phyloP scores from a whole-genome alignment of 2,888 invertebrate species.

The Hydriomena furcata region DNA sequence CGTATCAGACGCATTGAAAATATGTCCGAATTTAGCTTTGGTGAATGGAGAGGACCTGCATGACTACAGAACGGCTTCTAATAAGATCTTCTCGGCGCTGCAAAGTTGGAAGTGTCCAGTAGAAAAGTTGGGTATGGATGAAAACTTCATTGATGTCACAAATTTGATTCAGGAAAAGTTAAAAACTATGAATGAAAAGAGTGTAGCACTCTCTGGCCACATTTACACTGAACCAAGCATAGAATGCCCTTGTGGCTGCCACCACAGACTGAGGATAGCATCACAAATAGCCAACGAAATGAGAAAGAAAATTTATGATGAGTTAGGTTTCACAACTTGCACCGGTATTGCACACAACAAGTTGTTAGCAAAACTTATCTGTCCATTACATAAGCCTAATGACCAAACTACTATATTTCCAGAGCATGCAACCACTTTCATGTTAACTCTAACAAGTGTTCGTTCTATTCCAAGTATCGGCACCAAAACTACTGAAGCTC shows the following conservation, averaged over 20 bases:
- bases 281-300: conserved; percentile 90
- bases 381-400: conserved; percentile 90
- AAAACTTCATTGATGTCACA: conserved; percentile 92
- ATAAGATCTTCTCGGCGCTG: conserved; percentile 88
- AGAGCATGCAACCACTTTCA: conserved; percentile 85
- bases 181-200: conserved; percentile 60
- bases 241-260: conserved; percentile 90
- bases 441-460: conserved; percentile 85
- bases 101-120: conserved; percentile 88
- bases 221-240: conserved; percentile 81
- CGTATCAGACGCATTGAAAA: conserved; percentile 87
- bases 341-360: conserved; percentile 94
- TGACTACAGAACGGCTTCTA: conserved; percentile 90
- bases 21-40: conserved; percentile 89
- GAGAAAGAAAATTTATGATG: conserved; percentile 86
- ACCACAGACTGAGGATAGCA: conserved; percentile 86
- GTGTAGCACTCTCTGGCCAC: conserved; percentile 79
- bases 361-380: conserved; percentile 90
- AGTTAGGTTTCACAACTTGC: conserved; percentile 90
- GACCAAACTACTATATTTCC: conserved; percentile 92
- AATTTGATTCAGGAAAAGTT: conserved; percentile 83
- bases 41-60: conserved; percentile 93
- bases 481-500: conserved; percentile 85
- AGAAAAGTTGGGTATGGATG: conserved; percentile 93
- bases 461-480: conserved; percentile 91